These are phyloP conservation scores for Donacobius atricapilla DNA, from an alignment of 2,113 vertebrate genomes.

Conservation along the genomic window DNA sequence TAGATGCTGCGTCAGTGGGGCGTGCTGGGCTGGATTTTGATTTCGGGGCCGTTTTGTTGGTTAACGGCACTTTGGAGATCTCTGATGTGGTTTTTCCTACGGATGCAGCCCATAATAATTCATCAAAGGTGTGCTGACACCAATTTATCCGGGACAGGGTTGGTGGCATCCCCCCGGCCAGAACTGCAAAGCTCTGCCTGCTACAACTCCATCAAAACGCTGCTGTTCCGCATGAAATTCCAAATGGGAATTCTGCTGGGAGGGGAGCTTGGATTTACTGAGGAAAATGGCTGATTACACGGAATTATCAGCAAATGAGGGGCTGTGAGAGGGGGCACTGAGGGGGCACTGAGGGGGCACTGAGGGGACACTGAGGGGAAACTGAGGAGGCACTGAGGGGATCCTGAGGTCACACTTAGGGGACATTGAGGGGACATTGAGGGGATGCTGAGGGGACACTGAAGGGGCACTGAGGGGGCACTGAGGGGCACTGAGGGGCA, in stretches of 20 bases:
- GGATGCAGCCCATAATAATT: not conserved
- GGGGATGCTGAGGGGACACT: not conserved
- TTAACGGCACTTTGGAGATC: not conserved
- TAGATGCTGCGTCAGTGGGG: not conserved
- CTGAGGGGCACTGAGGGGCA: no score
- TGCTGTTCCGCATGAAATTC: not conserved
- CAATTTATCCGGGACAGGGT: not conserved
- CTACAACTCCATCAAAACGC: not conserved
- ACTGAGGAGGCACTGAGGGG: no score
- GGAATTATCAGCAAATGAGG: not conserved
- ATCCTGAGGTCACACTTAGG: no score
- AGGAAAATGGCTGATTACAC: not conserved
- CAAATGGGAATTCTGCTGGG: not conserved
- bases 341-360: not conserved
- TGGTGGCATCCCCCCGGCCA: not conserved
- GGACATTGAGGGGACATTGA: not conserved
- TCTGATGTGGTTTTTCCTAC: not conserved
- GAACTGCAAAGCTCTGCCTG: not conserved
- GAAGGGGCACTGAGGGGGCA: not conserved
- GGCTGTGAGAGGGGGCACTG: not conserved
- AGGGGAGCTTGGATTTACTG: not conserved
- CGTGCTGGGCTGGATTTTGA: not conserved
- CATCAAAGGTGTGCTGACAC: not conserved
- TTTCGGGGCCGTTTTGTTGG: not conserved
- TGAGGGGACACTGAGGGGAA: no score